Evolutionary conservation across 2,888 invertebrate species (phyloP).

Genomic region (Ctenicera cuprea): DNA sequence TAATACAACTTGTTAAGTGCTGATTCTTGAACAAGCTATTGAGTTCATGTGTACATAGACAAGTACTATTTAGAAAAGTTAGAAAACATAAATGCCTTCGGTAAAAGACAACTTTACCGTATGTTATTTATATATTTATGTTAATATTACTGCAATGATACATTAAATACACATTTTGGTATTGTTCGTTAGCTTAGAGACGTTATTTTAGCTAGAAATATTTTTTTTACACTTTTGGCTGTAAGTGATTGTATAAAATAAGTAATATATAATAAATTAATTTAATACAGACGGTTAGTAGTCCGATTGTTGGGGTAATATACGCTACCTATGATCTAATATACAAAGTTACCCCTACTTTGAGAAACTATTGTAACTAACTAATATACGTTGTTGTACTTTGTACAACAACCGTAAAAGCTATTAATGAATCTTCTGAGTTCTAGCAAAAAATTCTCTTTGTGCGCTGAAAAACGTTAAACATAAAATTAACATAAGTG

Average conservation of each 20-base stretch:
- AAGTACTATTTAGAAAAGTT: not conserved
- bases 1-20: constrained; percentile 15
- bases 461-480: constrained; percentile 23
- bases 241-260: too few relatives aligned
- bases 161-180: too few relatives aligned
- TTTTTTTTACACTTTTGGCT: too few relatives aligned
- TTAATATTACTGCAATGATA: not conserved
- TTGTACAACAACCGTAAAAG: constrained; percentile 20
- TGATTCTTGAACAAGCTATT: constrained; percentile 17
- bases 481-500: constrained; percentile 39
- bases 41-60: constrained; percentile 1
- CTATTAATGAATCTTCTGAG: constrained; percentile 24
- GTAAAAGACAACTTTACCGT: not conserved
- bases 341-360: too few relatives aligned
- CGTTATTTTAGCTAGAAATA: too few relatives aligned
- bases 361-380: too few relatives aligned
- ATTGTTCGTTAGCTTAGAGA: too few relatives aligned
- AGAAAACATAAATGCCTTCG: too few relatives aligned
- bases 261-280: too few relatives aligned
- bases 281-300: too few relatives aligned
- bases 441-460: constrained; percentile 24
- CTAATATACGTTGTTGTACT: not conserved
- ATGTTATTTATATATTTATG: not conserved
- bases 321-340: too few relatives aligned
- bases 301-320: too few relatives aligned